These are phyloP conservation scores for Glaucidium brasilianum DNA, from an alignment of 2,113 vertebrate genomes.

Conservation along the genomic window DNA sequence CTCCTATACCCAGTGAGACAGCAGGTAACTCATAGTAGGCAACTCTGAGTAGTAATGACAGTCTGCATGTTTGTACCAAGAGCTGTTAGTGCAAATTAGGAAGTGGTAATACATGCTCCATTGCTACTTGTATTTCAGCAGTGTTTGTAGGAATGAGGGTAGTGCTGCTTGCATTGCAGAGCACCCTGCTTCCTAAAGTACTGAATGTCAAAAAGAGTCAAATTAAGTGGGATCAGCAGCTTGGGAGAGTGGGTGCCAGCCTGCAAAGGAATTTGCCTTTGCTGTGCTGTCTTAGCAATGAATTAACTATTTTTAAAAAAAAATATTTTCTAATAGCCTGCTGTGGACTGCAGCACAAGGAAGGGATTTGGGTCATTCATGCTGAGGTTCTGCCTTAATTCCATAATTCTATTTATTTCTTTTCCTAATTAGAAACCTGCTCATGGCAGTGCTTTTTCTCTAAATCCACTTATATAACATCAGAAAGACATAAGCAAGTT, in stretches of 20 bases:
- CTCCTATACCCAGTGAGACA: neutral
- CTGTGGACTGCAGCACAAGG: conserved; percentile 12
- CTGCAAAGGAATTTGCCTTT: conserved; percentile 28
- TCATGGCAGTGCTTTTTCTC: neutral
- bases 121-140: neutral
- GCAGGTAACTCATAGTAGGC: neutral
- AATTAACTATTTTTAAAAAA: neutral
- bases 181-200: neutral
- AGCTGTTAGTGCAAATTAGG: neutral
- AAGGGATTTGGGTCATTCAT: conserved; percentile 52
- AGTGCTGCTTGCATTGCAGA: neutral
- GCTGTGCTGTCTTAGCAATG: neutral
- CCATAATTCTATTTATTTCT: conserved; percentile 44
- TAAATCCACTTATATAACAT: conserved; percentile 32
- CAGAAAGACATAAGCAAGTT: neutral
- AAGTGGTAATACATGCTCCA: neutral
- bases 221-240: neutral
- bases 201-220: neutral
- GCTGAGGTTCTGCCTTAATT: conserved; percentile 52
- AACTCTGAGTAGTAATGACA: neutral
- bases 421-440: conserved; percentile 46
- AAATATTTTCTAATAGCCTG: neutral
- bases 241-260: neutral
- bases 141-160: neutral
- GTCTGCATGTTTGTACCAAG: neutral